Percentiles rank a stretch among this genome's conserved stretches.
These are phyloP conservation scores for Mythimna loreyi DNA, from an alignment of 2,888 invertebrate species.

Conservation along the genomic window DNA sequence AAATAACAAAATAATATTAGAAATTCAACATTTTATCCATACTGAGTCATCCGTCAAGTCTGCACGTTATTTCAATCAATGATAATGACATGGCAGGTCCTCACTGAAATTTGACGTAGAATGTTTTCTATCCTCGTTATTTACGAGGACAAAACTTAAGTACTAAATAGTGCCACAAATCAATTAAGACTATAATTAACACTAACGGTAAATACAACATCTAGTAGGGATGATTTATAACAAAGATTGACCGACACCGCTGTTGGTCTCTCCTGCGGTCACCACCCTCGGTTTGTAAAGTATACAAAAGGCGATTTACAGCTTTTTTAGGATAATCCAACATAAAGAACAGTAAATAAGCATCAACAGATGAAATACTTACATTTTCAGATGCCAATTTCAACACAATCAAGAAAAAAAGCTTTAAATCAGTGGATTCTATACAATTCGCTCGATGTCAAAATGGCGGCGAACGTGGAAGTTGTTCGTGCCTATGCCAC, in stretches of 20 bases:
- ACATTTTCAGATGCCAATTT: slow-evolving; percentile 90
- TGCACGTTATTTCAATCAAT: slow-evolving; percentile 88
- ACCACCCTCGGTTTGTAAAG: slow-evolving; percentile 85
- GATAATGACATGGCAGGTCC: slow-evolving; percentile 90
- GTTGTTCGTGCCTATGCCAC: slow-evolving; percentile 95
- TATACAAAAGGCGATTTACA: slow-evolving; percentile 67
- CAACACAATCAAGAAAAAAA: slow-evolving; percentile 91
- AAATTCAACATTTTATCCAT: slow-evolving; percentile 71
- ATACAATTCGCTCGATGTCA: slow-evolving; percentile 94
- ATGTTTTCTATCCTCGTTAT: slow-evolving; percentile 57
- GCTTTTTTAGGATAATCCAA: slow-evolving; percentile 38
- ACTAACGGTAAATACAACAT: slow-evolving; percentile 25
- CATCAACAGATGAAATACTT: slow-evolving; percentile 74
- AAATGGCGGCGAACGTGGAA: slow-evolving; percentile 96
- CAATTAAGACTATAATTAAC: slow-evolving; percentile 17
- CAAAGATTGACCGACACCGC: slow-evolving; percentile 89
- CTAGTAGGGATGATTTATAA: slow-evolving; percentile 67
- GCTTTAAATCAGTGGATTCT: slow-evolving; percentile 93
- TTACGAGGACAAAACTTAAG: slow-evolving; percentile 15
- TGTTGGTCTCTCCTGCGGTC: slow-evolving; percentile 89
- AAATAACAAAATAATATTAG: slow-evolving; percentile 77
- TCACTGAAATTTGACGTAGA: slow-evolving; percentile 71
- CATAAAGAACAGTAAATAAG: slow-evolving; percentile 38
- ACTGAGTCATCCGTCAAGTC: slow-evolving; percentile 87
- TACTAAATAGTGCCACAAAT: slow-evolving; percentile 9